Percentiles rank a stretch among this genome's conserved stretches.
These are phyloP conservation scores for Zaprionus tsacasi DNA, from an alignment of 1,140 invertebrate species.

Conservation along the genomic window DNA sequence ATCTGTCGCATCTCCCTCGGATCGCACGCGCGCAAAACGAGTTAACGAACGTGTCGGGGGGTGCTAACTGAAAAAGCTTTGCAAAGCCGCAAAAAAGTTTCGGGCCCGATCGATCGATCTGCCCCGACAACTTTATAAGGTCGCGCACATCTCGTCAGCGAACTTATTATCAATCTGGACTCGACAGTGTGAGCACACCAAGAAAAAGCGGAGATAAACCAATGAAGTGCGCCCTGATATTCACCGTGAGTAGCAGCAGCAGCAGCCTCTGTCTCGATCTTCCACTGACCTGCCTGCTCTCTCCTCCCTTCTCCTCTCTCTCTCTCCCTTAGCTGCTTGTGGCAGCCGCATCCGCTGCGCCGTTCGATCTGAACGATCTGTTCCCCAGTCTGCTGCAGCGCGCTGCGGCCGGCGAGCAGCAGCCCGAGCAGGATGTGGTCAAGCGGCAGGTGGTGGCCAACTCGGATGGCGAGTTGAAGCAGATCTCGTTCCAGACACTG, in stretches of 20 bases:
- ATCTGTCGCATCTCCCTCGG: neutral
- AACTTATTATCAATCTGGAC: conserved; percentile 74
- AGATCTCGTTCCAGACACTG: conserved; percentile 68
- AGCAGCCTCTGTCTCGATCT: neutral
- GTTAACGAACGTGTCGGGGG: conserved; percentile 34
- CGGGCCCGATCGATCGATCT: neutral
- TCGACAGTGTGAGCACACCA: conserved; percentile 55
- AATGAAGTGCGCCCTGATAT: conserved; percentile 72
- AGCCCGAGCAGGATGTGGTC: conserved; percentile 55
- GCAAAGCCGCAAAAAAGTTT: conserved; percentile 56
- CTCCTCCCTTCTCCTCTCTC: neutral
- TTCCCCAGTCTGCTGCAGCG: conserved; percentile 37
- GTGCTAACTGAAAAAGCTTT: conserved; percentile 79
- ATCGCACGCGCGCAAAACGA: conserved; percentile 44
- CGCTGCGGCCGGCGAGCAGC: conserved; percentile 15
- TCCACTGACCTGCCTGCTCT: neutral
- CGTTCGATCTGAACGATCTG: conserved; percentile 57
- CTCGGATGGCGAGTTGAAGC: conserved; percentile 66
- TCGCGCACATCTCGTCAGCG: conserved; percentile 45
- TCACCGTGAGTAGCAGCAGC: conserved; percentile 58
- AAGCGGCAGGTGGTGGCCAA: conserved; percentile 69
- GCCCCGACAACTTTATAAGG: conserved; percentile 68
- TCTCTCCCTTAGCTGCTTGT: conserved; percentile 37
- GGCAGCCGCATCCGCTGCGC: conserved; percentile 38
- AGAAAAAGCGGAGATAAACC: conserved; percentile 23